Evolutionary conservation across 2,888 invertebrate genomes (phyloP).

Genomic region (Anodontia alba): DNA sequence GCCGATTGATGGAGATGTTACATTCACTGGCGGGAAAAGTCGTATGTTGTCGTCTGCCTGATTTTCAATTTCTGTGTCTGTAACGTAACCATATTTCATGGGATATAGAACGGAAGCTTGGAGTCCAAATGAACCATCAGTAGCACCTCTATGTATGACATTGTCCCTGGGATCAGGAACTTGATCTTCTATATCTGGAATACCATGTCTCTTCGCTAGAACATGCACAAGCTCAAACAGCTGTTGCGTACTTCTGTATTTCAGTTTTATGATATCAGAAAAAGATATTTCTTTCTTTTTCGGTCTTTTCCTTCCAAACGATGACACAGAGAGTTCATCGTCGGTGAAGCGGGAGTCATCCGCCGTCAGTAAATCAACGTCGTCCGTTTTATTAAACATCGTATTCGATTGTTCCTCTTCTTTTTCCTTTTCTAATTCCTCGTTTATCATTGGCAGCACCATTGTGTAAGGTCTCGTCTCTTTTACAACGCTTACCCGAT

Average conservation of each 20-base stretch:
- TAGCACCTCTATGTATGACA: slow-evolving; percentile 63
- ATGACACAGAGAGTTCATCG: slow-evolving; percentile 51
- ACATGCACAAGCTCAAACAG: slow-evolving; percentile 70
- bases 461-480: slow-evolving; percentile 37
- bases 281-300: slow-evolving; percentile 70
- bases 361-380: background rate
- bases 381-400: background rate
- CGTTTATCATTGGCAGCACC: slow-evolving; percentile 61
- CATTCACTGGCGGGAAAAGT: background rate
- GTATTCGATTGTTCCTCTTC: slow-evolving; percentile 20
- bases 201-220: slow-evolving; percentile 69
- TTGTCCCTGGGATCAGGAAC: slow-evolving; percentile 66
- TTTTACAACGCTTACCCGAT: slow-evolving; percentile 14
- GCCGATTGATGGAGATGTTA: background rate
- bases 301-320: slow-evolving; percentile 47
- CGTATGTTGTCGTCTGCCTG: background rate
- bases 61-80: slow-evolving; percentile 25
- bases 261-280: slow-evolving; percentile 72
- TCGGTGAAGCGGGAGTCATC: slow-evolving; percentile 9
- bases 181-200: slow-evolving; percentile 66
- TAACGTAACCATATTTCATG: slow-evolving; percentile 68
- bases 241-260: slow-evolving; percentile 68
- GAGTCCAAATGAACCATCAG: slow-evolving; percentile 47
- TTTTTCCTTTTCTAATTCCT: slow-evolving; percentile 57
- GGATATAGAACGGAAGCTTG: slow-evolving; percentile 67